Evolutionary conservation across 1,140 invertebrate genomes (phyloP), one percentile per base, ranked within the genome.

Genomic region (Hylaeus anthracinus): DNA sequence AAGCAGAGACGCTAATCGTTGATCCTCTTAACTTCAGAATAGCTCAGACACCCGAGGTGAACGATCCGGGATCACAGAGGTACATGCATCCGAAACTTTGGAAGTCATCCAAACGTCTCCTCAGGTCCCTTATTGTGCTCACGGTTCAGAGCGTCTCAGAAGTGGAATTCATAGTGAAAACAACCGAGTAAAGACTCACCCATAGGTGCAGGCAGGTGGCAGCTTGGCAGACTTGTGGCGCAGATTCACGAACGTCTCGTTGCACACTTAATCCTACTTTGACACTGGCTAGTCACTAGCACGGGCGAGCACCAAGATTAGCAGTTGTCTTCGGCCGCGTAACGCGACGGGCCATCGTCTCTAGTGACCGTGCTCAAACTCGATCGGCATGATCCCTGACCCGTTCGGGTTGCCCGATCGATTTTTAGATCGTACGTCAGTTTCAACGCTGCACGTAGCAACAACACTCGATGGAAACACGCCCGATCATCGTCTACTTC

Each of bases 251-350:
- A 45, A 10, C 71, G 58, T 73, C 45, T 39, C 65, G 65, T 4
- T 48, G 58, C 61, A 53, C 75, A 64, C 72, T 26, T 69, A 53
- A 78, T 77, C 41, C 72, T 74, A 86, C 85, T 79, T 67, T 39
- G 53, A 64, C 79, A 79, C 75, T 79, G 63, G 15, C 58, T 41
- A 86, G 85, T 86, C 85, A 86, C 84, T 75, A 82, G 48, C 79
- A 72, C 84, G 69, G 74, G 60, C 51, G 79, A 76, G 45, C 84
- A 77, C 70, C 73, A 56, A 86, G 65, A 82, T 48, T 26, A 26
- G 26, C 43, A 74, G 63, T 72, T 60, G 71, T 79, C 67, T 67
- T 60, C 61, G 53, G 53, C 43, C n/a, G 10, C 43, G 37, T 14
- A 74, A 8, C 72, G 56, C 77, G 77, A 70, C 64, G 69, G 64